Conservation (phyloP, 2,797 vertebrate species). For the Aulostomus chinensis region DNA sequence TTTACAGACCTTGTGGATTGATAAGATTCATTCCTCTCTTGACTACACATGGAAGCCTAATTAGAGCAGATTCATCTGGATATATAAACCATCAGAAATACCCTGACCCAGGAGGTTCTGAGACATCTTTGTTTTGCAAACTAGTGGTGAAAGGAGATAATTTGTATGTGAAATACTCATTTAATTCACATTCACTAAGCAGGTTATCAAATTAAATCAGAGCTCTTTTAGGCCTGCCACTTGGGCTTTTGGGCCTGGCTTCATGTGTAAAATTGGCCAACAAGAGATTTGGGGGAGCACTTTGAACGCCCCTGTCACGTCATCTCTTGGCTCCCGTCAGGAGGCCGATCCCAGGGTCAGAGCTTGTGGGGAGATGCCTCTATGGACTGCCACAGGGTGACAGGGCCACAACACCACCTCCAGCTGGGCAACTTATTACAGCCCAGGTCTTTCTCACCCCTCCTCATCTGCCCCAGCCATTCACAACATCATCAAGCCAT, state of each 20-base stretch:
- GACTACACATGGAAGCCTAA: conserved; percentile 20
- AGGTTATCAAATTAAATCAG: conserved; percentile 99
- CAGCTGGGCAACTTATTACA: conserved; percentile 98
- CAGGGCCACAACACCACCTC: conserved; percentile 94
- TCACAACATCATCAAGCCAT: conserved; percentile 98
- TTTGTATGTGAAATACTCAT: conserved; percentile 91
- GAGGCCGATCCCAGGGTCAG: conserved; percentile 90
- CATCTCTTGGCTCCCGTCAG: conserved; percentile 87
- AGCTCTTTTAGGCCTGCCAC: conserved; percentile 91
- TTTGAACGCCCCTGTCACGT: conserved; percentile 93
- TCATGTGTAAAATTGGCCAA: conserved; percentile 99
- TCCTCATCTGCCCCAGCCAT: conserved; percentile 96
- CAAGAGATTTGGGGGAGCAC: conserved; percentile 94
- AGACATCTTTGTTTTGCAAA: conserved; percentile 40
- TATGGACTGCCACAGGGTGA: conserved; percentile 93
- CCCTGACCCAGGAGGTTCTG: neutral
- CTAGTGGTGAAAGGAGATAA: conserved; percentile 63
- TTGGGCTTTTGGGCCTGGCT: conserved; percentile 88
- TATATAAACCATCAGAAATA: conserved; percentile 55
- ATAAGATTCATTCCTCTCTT: conserved; percentile 12
- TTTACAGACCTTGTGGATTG: conserved; percentile 2
- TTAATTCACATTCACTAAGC: conserved; percentile 98
- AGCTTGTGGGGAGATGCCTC: conserved; percentile 90
- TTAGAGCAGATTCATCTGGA: conserved; percentile 39
- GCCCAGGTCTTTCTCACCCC: conserved; percentile 88